phyloP scores from a whole-genome alignment of 2,888 invertebrate species.

The Gymnocheta viridis region DNA sequence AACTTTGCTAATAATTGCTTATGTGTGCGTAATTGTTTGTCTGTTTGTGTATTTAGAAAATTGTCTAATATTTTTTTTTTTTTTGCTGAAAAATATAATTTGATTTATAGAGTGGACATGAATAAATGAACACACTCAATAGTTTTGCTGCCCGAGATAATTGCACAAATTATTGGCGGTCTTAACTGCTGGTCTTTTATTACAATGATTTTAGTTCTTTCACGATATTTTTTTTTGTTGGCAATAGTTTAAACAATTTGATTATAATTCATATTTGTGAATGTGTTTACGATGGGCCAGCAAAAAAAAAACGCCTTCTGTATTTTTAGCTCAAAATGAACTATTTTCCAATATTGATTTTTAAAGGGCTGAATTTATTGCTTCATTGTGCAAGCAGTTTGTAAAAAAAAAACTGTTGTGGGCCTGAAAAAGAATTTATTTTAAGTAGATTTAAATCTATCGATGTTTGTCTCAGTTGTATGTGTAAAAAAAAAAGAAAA shows the following conservation, averaged over 20 bases:
- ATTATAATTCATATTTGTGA: slow-evolving; percentile 53
- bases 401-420: neutral
- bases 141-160: slow-evolving; percentile 47
- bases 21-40: neutral
- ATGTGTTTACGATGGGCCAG: slow-evolving; percentile 50
- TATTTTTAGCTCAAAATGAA: slow-evolving; percentile 2
- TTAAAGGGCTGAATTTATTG: slow-evolving; percentile 30
- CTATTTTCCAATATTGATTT: slow-evolving; percentile 28
- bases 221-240: slow-evolving; percentile 29
- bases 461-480: no score
- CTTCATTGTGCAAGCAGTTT: slow-evolving; percentile 9
- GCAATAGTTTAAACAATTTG: slow-evolving; percentile 45
- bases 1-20: neutral
- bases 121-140: slow-evolving; percentile 44
- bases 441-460: neutral
- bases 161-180: slow-evolving; percentile 37
- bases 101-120: slow-evolving; percentile 61
- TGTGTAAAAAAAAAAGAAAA: no score
- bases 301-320: slow-evolving; percentile 22
- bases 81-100: slow-evolving; percentile 39
- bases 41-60: slow-evolving; percentile 23
- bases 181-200: slow-evolving; percentile 9
- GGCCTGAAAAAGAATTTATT: neutral
- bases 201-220: neutral
- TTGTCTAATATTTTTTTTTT: slow-evolving; percentile 22